Evolutionary conservation across 2,797 vertebrate genomes (phyloP), one percentile per base, ranked within the genome.

Genomic region (Lateolabrax maculatus): DNA sequence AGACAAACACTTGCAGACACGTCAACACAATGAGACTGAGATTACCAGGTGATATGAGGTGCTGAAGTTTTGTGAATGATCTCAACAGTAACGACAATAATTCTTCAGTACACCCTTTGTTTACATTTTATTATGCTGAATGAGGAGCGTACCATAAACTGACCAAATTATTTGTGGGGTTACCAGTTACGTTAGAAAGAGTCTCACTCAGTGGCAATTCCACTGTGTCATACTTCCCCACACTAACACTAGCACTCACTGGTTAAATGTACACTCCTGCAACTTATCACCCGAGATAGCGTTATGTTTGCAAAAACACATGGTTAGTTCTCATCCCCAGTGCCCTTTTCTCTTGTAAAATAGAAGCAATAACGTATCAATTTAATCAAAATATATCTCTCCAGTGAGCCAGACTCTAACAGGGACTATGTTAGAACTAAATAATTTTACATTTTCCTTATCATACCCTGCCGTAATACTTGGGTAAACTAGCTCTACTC

Each of bases 1-100:
- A 82, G 68, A 63, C 12, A 57, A 70, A 62, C 43, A 66, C 18
- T 36, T 71, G 29, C 23, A 7, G 3, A 62, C 43, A 29, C 21
- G 6, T 71, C 10, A 44, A 19, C 77, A 56, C 36, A 57, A 66
- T 56, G 31, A 23, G 13, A 66, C 18, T 21, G 51, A 25, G 37
- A 60, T 56, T 18, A 66, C 1, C 15, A 37, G 62, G 9, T 51
- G 52, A 56, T 25, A 1, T 18, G 10, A 44, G 3, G 31, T 41
- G 21, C 23, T 19, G 8, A 15, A 6, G 15, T 25, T 53, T 29
- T 27, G 6, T 37, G 37, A 53, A 58, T 43, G 6, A 67, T 23
- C 29, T 15, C 23, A 27, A 56, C 12, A 43, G 41, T 37, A 48
- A 25, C 25, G 41, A 52, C n/a, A 37, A 2, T 7, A 44, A 23